Conservation (phyloP, 2,888 invertebrate species). For the Adela reaumurella region DNA sequence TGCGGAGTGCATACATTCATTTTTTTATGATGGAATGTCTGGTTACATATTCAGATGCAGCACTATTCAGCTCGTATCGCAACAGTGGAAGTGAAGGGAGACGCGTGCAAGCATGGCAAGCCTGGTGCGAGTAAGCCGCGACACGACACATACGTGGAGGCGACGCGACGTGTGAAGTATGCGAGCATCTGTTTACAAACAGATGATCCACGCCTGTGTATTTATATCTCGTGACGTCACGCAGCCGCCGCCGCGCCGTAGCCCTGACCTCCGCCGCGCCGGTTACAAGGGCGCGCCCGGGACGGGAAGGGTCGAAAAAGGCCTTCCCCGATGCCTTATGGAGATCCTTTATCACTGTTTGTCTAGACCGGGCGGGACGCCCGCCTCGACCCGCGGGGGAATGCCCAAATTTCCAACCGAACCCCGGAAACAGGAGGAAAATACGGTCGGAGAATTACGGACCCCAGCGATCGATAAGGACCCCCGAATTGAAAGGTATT, state of each 20-base stretch:
- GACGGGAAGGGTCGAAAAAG: conserved; percentile 8
- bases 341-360: conserved; percentile 13
- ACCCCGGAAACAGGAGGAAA: neutral
- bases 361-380: conserved; percentile 13
- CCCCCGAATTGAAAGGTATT: neutral
- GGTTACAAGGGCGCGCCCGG: neutral
- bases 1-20: no score
- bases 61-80: no score
- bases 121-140: no score
- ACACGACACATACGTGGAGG: no score
- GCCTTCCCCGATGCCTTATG: conserved; percentile 5
- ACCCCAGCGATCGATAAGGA: neutral
- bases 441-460: neutral
- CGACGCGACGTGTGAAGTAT: no score
- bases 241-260: neutral
- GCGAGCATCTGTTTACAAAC: neutral
- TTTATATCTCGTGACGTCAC: conserved; percentile 12
- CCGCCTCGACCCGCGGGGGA: neutral
- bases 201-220: neutral
- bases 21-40: no score
- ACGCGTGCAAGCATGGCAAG: no score
- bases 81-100: no score
- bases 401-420: neutral
- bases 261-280: conserved; percentile 10
- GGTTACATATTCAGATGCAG: no score